phyloP scores from a whole-genome alignment of 2,113 vertebrate genomes.

The Sminthopsis crassicaudata region DNA sequence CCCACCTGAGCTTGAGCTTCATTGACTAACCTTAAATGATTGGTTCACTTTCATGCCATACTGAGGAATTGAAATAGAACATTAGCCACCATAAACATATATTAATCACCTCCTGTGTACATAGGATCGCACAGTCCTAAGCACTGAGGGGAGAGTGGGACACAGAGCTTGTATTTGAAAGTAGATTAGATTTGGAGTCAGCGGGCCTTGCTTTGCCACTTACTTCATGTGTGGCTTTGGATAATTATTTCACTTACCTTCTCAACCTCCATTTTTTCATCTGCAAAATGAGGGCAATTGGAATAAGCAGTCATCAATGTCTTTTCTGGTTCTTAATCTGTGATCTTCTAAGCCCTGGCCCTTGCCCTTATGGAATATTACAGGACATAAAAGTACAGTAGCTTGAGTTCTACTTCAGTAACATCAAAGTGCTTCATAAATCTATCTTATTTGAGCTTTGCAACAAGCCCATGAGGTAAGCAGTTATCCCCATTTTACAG shows the following conservation, averaged over 20 bases:
- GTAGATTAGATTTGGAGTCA: not conserved
- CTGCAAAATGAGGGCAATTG: not conserved
- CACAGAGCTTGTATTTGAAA: not conserved
- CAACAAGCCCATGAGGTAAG: too few species aligned
- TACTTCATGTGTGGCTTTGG: not conserved
- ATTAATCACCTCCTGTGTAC: not conserved
- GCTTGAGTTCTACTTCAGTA: too few species aligned
- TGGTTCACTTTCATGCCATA: not conserved
- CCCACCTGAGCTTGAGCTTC: not conserved
- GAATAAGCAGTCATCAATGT: not conserved
- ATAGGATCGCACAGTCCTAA: not conserved
- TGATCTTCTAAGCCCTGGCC: too few species aligned
- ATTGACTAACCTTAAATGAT: not conserved
- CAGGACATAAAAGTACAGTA: too few species aligned
- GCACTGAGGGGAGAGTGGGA: not conserved
- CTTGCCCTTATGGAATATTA: too few species aligned
- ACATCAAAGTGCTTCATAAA: too few species aligned
- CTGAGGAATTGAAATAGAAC: not conserved
- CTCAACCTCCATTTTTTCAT: not conserved
- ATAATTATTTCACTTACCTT: not conserved
- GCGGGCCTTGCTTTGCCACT: not conserved
- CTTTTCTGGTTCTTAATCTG: not conserved
- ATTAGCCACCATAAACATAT: not conserved
- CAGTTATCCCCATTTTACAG: not conserved
- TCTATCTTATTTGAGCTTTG: too few species aligned